These are phyloP conservation scores for Jaculus jaculus DNA, from an alignment of 2,113 vertebrate genomes.

Conservation along the genomic window DNA sequence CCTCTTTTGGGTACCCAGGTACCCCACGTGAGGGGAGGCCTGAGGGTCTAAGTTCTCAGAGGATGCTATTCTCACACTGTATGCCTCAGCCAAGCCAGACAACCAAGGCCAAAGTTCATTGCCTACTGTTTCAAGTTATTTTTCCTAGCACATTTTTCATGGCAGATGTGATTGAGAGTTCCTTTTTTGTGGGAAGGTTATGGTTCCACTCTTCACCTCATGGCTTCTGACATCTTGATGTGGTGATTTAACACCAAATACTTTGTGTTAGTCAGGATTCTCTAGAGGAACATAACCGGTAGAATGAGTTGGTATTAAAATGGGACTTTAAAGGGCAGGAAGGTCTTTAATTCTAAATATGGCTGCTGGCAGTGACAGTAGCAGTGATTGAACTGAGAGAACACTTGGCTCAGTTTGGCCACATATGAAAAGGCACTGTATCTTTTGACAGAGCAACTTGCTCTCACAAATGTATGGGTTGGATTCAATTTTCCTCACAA, in stretches of 20 bases:
- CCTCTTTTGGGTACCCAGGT: not conserved
- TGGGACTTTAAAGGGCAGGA: no score
- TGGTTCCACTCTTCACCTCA: not conserved
- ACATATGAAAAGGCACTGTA: no score
- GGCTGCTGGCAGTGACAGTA: no score
- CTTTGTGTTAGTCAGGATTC: no score
- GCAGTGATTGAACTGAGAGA: no score
- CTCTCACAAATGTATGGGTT: no score
- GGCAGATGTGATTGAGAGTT: not conserved
- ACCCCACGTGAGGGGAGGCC: not conserved
- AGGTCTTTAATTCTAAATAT: no score
- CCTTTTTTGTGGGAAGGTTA: not conserved
- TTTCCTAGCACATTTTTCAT: not conserved
- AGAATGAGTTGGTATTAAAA: no score
- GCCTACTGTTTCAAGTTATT: not conserved
- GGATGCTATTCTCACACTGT: not conserved
- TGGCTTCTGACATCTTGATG: not conserved
- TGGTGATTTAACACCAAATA: not conserved
- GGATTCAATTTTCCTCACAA: no score
- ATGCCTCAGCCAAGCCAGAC: not conserved
- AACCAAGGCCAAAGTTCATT: not conserved
- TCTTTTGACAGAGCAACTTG: no score
- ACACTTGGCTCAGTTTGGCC: no score
- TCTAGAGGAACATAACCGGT: no score
- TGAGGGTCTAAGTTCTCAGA: slow-evolving; percentile 18